Conservation (phyloP, 2,888 invertebrate genomes). For the Notodonta ziczac region DNA sequence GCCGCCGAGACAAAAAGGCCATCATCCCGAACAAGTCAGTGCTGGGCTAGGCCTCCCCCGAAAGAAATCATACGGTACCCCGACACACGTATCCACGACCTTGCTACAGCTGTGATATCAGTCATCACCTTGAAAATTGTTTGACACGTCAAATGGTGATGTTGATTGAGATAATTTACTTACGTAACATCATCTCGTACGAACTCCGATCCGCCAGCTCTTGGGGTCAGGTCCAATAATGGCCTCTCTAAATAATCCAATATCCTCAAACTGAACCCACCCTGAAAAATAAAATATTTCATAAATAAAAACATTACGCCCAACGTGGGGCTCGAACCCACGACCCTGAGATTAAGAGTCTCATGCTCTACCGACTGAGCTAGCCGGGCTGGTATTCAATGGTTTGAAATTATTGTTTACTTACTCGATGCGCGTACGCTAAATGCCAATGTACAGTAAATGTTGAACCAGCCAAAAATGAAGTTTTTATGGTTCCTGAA, state of each 20-base stretch:
- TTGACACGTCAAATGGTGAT: neutral
- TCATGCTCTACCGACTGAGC: slow-evolving; percentile 84
- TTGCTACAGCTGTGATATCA: no score
- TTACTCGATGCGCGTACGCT: slow-evolving; percentile 93
- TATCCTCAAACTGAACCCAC: slow-evolving; percentile 95
- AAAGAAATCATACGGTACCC: no score
- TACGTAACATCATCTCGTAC: slow-evolving; percentile 94
- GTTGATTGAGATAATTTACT: slow-evolving; percentile 67
- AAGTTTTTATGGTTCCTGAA: slow-evolving; percentile 91
- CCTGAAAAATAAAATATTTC: slow-evolving; percentile 84
- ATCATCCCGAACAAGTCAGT: no score
- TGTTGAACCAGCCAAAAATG: slow-evolving; percentile 91
- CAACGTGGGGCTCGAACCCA: slow-evolving; percentile 86
- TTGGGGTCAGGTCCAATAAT: slow-evolving; percentile 92
- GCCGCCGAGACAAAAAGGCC: no score
- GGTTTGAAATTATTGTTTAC: slow-evolving; percentile 41
- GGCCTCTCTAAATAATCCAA: slow-evolving; percentile 93
- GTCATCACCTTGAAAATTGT: neutral
- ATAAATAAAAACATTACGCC: slow-evolving; percentile 57
- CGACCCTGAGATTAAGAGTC: slow-evolving; percentile 86
- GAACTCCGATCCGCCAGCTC: slow-evolving; percentile 91
- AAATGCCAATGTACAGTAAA: slow-evolving; percentile 97
- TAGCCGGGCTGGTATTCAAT: slow-evolving; percentile 62
- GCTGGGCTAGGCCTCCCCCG: no score
- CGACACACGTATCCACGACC: no score